Conservation (phyloP, 2,888 invertebrate genomes). For the Catocala fraxini region DNA sequence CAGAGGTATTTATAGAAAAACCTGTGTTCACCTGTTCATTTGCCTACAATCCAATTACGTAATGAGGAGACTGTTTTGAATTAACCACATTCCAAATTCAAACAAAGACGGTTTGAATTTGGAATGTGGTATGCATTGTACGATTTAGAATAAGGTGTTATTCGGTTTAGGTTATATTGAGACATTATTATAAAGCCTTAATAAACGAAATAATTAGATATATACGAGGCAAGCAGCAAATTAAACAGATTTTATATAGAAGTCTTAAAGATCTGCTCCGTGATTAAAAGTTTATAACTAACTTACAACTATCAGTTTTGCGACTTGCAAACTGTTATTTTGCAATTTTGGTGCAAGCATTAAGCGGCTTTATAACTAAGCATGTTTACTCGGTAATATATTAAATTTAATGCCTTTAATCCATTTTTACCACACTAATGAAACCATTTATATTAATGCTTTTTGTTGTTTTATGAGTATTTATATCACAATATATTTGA, state of each 20-base stretch:
- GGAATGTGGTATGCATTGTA: slow-evolving; percentile 7
- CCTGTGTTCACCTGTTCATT: slow-evolving; percentile 54
- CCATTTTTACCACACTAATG: not conserved
- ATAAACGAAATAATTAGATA: too few species aligned
- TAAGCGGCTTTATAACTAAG: too few species aligned
- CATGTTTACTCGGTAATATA: too few species aligned
- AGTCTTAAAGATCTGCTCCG: too few species aligned
- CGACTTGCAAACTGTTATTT: too few species aligned
- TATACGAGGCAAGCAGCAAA: too few species aligned
- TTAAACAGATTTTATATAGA: too few species aligned
- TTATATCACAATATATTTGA: not conserved
- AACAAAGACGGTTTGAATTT: slow-evolving; percentile 21
- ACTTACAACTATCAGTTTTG: too few species aligned
- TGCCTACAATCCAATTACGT: slow-evolving; percentile 16
- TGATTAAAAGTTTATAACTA: too few species aligned
- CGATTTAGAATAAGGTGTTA: not conserved
- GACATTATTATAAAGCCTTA: too few species aligned
- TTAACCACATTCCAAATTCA: slow-evolving; percentile 21
- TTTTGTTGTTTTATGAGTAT: slow-evolving; percentile 3
- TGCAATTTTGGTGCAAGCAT: too few species aligned
- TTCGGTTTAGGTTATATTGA: not conserved
- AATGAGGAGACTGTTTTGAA: slow-evolving; percentile 13
- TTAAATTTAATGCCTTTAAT: too few species aligned
- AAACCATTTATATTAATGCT: not conserved
- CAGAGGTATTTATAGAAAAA: slow-evolving; percentile 61